phyloP scores from a whole-genome alignment of 2,797 vertebrate species.

The Dipus sagitta region DNA sequence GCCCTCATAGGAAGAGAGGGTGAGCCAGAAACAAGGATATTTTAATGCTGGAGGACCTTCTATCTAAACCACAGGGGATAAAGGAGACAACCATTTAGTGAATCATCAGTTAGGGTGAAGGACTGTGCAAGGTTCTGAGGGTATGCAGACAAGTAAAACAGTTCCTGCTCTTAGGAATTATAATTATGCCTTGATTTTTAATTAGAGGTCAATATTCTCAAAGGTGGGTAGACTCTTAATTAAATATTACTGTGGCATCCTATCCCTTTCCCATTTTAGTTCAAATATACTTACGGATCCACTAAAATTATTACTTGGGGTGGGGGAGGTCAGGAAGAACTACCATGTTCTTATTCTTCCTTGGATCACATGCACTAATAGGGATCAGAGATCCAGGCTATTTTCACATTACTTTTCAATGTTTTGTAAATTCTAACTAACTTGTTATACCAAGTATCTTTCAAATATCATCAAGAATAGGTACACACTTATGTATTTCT shows the following conservation, averaged over 20 bases:
- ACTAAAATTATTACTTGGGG: constrained; percentile 50
- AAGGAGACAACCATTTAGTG: neutral
- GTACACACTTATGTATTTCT: neutral
- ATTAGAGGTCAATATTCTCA: constrained; percentile 27
- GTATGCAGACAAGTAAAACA: constrained; percentile 16
- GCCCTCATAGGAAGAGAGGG: neutral
- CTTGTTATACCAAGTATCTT: constrained; percentile 18
- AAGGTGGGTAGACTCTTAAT: neutral
- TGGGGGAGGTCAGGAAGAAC: neutral
- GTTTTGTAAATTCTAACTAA: constrained; percentile 21
- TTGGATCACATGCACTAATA: neutral
- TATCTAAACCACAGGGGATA: neutral
- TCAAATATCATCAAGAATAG: neutral
- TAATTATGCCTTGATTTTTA: neutral
- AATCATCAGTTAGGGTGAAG: neutral
- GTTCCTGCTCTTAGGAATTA: neutral
- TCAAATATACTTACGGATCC: neutral
- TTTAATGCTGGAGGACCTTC: neutral
- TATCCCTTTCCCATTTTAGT: neutral
- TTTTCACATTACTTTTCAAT: constrained; percentile 53
- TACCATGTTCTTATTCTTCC: constrained; percentile 10
- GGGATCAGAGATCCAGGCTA: constrained; percentile 33
- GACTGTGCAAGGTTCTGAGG: neutral
- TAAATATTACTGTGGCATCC: neutral
- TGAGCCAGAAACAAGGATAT: neutral